Conservation (phyloP, 2,888 invertebrate genomes). For the Conops quadrifasciatus region DNA sequence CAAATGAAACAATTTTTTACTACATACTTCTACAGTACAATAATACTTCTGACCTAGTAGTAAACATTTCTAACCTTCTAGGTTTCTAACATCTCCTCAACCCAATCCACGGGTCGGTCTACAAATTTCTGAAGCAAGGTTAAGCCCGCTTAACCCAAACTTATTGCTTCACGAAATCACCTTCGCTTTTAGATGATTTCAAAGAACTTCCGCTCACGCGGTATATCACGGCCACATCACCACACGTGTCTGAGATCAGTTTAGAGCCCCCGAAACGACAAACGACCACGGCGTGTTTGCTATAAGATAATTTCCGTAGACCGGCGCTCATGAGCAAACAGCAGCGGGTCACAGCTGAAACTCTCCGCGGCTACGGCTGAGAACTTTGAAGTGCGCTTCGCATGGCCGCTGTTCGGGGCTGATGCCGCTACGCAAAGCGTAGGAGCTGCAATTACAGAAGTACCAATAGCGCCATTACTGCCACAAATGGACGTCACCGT, state of each 20-base stretch:
- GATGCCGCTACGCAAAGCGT: constrained; percentile 42
- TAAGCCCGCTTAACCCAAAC: constrained; percentile 4
- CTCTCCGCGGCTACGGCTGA: constrained; percentile 51
- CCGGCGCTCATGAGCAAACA: constrained; percentile 53
- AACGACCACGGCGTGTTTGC: constrained; percentile 45
- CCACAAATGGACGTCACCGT: constrained; percentile 52
- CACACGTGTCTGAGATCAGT: neutral
- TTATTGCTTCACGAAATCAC: neutral
- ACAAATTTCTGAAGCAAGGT: neutral
- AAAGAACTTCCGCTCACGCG: neutral
- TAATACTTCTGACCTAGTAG: no score
- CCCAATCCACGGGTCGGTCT: neutral
- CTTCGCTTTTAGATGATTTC: neutral
- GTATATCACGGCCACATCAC: neutral
- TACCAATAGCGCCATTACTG: constrained; percentile 48
- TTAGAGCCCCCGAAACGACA: neutral
- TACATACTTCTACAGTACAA: no score
- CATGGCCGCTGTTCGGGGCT: constrained; percentile 36
- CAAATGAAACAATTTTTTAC: no score
- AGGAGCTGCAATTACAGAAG: constrained; percentile 46
- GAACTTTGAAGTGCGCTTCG: constrained; percentile 50
- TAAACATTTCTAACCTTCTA: neutral
- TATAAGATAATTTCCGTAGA: constrained; percentile 64
- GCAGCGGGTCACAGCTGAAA: constrained; percentile 60
- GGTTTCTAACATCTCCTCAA: neutral